Percentiles rank a stretch among this genome's conserved stretches.
These are phyloP conservation scores for Phrynocephalus vlangalii DNA, from an alignment of 2,797 vertebrate species.

Conservation along the genomic window DNA sequence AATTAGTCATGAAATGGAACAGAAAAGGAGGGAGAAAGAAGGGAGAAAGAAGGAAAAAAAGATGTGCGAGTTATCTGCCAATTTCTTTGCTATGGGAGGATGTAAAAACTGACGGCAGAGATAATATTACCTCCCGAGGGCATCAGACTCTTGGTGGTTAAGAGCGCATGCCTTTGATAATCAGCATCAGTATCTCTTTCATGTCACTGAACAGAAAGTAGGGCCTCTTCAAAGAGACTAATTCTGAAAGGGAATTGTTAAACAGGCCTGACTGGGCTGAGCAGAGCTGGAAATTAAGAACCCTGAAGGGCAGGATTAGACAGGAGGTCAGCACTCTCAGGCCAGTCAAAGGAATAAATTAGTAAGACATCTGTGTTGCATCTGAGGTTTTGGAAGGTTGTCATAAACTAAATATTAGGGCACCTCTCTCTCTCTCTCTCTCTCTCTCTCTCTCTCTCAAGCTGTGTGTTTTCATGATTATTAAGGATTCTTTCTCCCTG, in stretches of 20 bases:
- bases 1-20: conserved; percentile 64
- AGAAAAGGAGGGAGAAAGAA: conserved; percentile 45
- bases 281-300: conserved; percentile 68
- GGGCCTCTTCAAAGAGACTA: conserved; percentile 76
- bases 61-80: conserved; percentile 61
- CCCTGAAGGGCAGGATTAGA: conserved; percentile 70
- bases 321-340: conserved; percentile 58
- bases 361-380: conserved; percentile 47
- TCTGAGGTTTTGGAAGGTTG: conserved; percentile 47
- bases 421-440: background rate
- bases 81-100: conserved; percentile 57
- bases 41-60: conserved; percentile 50
- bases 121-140: conserved; percentile 77
- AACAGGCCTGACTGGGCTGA: conserved; percentile 70
- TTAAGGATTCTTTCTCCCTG: conserved; percentile 49
- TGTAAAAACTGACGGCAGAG: conserved; percentile 71
- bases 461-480: conserved; percentile 51
- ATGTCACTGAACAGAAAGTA: conserved; percentile 77
- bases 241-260: conserved; percentile 75
- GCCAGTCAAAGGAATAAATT: conserved; percentile 43
- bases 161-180: conserved; percentile 79
- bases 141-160: conserved; percentile 62
- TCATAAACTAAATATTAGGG: conserved; percentile 33
- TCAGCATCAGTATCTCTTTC: conserved; percentile 81
- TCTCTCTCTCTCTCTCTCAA: background rate